Percentiles rank a stretch among this genome's conserved stretches.
Evolutionary conservation across 1,140 invertebrate species (phyloP).

Genomic region (Nomia melanderi): DNA sequence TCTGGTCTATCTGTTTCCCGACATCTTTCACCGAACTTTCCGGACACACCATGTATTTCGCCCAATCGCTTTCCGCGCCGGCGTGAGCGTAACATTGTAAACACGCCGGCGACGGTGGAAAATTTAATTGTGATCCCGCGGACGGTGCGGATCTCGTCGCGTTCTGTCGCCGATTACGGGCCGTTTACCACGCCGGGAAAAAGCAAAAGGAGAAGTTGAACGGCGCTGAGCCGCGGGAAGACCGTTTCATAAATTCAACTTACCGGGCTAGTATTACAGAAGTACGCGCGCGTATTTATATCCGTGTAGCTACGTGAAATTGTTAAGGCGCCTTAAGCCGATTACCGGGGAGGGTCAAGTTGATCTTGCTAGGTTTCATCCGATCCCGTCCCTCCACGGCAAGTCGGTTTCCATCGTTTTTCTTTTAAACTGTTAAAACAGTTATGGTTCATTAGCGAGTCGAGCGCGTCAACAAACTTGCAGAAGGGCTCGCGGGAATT

Average conservation of each 20-base stretch:
- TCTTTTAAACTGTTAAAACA: slow-evolving; percentile 43
- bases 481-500: slow-evolving; percentile 1
- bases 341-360: slow-evolving; percentile 72
- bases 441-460: slow-evolving; percentile 39
- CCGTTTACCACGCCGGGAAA: slow-evolving; percentile 52
- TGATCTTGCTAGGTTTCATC: slow-evolving; percentile 71
- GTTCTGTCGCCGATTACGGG: slow-evolving; percentile 61
- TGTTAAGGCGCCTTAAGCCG: slow-evolving; percentile 75
- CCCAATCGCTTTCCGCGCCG: no score
- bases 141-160: background rate
- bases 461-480: slow-evolving; percentile 27
- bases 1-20: no score
- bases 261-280: slow-evolving; percentile 60
- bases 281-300: slow-evolving; percentile 67
- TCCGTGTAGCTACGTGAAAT: slow-evolving; percentile 71
- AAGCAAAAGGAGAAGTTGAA: slow-evolving; percentile 23
- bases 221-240: slow-evolving; percentile 42
- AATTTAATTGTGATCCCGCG: slow-evolving; percentile 9
- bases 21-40: no score
- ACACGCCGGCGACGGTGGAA: no score
- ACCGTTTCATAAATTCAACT: slow-evolving; percentile 76
- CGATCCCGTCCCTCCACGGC: slow-evolving; percentile 40
- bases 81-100: no score
- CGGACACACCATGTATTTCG: no score
- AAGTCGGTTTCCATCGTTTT: slow-evolving; percentile 9